phyloP scores from a whole-genome alignment of 2,113 vertebrate species.

The Corythornis vintsioides region DNA sequence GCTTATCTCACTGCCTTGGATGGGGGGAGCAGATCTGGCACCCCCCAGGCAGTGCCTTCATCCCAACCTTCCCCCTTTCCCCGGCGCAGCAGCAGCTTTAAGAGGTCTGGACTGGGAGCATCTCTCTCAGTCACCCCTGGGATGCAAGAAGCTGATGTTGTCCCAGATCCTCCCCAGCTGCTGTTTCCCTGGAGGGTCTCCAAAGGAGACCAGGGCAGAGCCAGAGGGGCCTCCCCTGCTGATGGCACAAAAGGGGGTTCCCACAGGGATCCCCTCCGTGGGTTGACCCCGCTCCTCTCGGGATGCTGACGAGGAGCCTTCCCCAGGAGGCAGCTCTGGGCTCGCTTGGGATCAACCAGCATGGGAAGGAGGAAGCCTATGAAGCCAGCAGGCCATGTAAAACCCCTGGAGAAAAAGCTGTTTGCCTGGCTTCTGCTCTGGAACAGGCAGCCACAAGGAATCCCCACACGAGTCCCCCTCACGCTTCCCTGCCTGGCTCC shows the following conservation, averaged over 20 bases:
- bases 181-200: neutral
- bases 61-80: neutral
- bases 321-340: neutral
- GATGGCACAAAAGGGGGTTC: rapidly evolving
- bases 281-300: rapidly evolving
- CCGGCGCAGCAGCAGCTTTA: neutral
- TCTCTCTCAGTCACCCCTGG: neutral
- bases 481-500: neutral
- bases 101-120: neutral
- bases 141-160: neutral
- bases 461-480: rapidly evolving
- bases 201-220: neutral
- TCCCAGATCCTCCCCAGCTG: neutral
- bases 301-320: neutral
- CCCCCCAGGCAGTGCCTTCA: neutral
- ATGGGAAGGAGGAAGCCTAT: neutral
- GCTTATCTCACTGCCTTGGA: neutral
- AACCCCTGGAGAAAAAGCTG: neutral
- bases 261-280: neutral
- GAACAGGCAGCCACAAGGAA: rapidly evolving
- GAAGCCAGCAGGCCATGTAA: rapidly evolving
- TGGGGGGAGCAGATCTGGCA: neutral
- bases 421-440: neutral
- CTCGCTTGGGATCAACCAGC: rapidly evolving
- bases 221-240: rapidly evolving